Base-by-base conservation (phyloP, 2,113 vertebrate genomes). In the Toxotes jaculatrix region DNA sequence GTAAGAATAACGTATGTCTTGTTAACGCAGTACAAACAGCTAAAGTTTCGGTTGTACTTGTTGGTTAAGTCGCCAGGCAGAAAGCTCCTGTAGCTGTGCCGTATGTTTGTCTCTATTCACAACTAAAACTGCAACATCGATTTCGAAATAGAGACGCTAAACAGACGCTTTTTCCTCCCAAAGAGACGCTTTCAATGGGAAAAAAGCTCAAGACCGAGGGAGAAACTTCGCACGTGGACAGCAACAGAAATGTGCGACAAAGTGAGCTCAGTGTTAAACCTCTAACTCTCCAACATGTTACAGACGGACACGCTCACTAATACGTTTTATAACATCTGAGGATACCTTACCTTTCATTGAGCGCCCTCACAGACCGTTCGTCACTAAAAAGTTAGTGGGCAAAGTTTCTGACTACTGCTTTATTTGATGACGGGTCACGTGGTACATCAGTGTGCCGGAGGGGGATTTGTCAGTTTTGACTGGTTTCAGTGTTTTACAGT, bases 401-500 rank as follows among this genome's bases (percentile, higher is more conserved):
- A 7, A 34, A 79, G 66, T 83, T 84, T 43, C 32, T 31, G 51
- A 14, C 45, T 1, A 3, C 59, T 31, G n/a, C 45, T 53, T 49
- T 59, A 21, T 67, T 74, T 64, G 67, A 80, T 74, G 38, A 13
- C 3, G 4, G 65, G 53, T 90, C 92, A 91, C 92, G 76, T 91
- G 91, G 32, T 14, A 0, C 31, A 0, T 31, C 0, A 38, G 45
- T 27, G 45, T 40, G 38, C 21, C 0, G 5, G 34, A 53, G 40
- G 40, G 38, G 31, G 31, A 21, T 10, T 27, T 17, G 17, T 19
- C 8, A 5, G n/a, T n/a, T 69, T 42, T n/a, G 38, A 27, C 34
- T 11, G 10, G 31, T 7, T 62, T 74, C 12, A 32, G 42, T 4
- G 7, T 38, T 38, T 27, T 27, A 1, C 27, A 27, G 27, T 27